Percentiles rank a stretch among this genome's conserved stretches.
Evolutionary conservation across 2,797 vertebrate species (phyloP).

Genomic region (Xenops minutus): DNA sequence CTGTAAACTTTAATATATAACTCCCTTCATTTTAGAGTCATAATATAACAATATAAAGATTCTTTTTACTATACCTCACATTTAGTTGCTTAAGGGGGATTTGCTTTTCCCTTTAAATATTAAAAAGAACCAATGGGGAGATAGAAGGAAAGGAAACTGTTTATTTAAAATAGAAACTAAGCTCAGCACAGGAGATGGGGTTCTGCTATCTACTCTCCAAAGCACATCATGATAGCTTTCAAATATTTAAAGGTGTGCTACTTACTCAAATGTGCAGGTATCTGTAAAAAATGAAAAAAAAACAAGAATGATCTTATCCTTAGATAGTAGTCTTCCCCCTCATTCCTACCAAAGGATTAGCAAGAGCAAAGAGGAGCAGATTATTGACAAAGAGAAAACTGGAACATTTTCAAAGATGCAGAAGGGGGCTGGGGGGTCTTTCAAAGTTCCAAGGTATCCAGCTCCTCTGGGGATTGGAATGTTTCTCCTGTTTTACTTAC

Average conservation of each 20-base stretch:
- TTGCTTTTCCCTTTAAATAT: slow-evolving; percentile 9
- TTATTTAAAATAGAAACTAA: slow-evolving; percentile 11
- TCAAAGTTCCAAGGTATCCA: not conserved
- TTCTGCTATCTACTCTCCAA: not conserved
- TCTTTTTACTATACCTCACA: not conserved
- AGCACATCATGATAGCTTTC: not conserved
- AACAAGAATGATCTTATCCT: not conserved
- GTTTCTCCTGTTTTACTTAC: not conserved
- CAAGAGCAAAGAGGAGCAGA: not conserved
- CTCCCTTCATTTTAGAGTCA: not conserved
- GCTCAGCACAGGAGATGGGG: not conserved
- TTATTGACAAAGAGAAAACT: not conserved
- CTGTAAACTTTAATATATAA: not conserved
- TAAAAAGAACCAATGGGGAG: not conserved
- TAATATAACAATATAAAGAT: not conserved
- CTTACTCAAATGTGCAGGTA: not conserved
- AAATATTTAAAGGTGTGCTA: slow-evolving; percentile 3
- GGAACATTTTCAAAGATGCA: not conserved
- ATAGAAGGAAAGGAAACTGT: not conserved
- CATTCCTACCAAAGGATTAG: not conserved
- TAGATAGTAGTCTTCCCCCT: not conserved
- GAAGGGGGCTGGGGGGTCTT: not conserved
- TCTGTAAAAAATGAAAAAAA: not conserved
- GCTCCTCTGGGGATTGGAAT: not conserved
- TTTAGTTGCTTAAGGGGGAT: not conserved